phyloP scores from a whole-genome alignment of 2,113 vertebrate genomes.

The Rhombomys opimus region DNA sequence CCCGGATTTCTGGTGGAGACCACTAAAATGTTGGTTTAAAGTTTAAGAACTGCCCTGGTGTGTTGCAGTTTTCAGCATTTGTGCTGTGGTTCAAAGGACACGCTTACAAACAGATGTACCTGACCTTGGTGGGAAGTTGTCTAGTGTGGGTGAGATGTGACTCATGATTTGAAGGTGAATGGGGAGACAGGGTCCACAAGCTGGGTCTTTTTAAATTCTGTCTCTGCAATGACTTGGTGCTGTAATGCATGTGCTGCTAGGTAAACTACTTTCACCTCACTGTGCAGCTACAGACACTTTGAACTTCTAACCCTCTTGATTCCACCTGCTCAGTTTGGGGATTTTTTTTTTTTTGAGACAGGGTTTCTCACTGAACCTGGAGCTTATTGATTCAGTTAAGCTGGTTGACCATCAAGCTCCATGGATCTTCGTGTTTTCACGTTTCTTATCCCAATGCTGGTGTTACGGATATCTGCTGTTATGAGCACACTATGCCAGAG shows the following conservation, averaged over 20 bases:
- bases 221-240: not conserved
- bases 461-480: not conserved
- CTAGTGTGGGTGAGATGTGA: not conserved
- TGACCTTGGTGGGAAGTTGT: not conserved
- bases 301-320: not conserved
- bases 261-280: not conserved
- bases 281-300: not conserved
- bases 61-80: constrained; percentile 39
- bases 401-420: not conserved
- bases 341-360: not conserved
- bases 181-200: not conserved
- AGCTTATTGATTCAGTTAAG: not conserved
- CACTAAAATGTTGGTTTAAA: not conserved
- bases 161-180: not conserved
- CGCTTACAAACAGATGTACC: not conserved
- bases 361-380: not conserved
- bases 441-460: not conserved
- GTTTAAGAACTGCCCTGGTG: not conserved
- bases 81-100: not conserved
- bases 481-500: not conserved
- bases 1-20: not conserved
- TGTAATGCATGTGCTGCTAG: not conserved
- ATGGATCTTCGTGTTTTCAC: not conserved
- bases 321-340: not conserved
- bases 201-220: not conserved